These are phyloP conservation scores for Metacarcinus magister DNA, from an alignment of 2,888 invertebrate species.

Conservation along the genomic window DNA sequence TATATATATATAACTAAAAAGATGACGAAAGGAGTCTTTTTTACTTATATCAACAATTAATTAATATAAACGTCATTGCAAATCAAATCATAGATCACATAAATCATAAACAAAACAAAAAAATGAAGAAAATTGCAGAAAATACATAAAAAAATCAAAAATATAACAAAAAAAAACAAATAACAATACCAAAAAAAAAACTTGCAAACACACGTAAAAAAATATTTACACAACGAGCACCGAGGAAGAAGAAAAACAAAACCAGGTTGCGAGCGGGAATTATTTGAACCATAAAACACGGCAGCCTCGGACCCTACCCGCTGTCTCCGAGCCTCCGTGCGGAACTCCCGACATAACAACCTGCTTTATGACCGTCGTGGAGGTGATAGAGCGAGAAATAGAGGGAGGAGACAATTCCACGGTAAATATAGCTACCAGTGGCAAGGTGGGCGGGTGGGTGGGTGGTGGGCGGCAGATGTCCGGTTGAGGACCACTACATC, in stretches of 20 bases:
- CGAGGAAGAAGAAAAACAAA: not conserved
- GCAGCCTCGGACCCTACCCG: not conserved
- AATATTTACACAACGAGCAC: conserved; percentile 1
- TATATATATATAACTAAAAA: no score
- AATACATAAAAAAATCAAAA: not conserved
- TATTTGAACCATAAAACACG: not conserved
- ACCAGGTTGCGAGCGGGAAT: not conserved
- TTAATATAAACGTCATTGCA: not conserved
- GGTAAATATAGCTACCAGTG: not conserved
- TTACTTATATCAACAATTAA: no score
- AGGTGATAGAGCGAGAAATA: conserved; percentile 41
- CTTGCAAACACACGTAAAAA: not conserved
- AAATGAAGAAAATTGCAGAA: not conserved
- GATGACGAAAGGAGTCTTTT: no score
- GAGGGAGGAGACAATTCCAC: conserved; percentile 33
- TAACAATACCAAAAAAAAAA: not conserved
- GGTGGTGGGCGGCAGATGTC: not conserved
- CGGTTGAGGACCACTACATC: not conserved
- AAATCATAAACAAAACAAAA: not conserved
- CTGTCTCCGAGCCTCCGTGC: not conserved
- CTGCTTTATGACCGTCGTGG: conserved; percentile 30
- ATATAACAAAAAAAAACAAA: not conserved
- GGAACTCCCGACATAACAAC: not conserved
- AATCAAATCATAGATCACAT: not conserved
- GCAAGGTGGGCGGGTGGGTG: not conserved